phyloP scores from a whole-genome alignment of 2,113 vertebrate genomes.

The Pampusana beccarii region DNA sequence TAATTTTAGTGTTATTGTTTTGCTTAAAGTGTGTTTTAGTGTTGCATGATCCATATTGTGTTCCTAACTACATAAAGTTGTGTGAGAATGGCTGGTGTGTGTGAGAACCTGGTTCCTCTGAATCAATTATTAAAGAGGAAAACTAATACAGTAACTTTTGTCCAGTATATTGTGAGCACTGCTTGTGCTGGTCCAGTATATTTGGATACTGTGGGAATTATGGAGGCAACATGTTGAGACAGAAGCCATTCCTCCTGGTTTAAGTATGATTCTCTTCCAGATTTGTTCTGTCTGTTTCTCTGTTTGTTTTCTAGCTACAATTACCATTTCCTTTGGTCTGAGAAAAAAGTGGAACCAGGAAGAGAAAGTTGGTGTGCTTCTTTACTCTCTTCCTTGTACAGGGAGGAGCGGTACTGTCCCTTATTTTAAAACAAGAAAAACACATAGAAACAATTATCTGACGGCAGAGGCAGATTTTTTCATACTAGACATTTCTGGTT shows the following conservation, averaged over 20 bases:
- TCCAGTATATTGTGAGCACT: not conserved
- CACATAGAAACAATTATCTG: not conserved
- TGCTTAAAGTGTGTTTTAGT: not conserved
- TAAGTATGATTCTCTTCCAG: not conserved
- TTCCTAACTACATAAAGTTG: not conserved
- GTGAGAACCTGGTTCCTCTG: not conserved
- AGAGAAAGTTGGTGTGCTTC: not conserved
- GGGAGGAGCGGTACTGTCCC: not conserved
- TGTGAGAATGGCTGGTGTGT: not conserved
- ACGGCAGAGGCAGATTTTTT: not conserved
- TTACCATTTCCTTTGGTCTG: not conserved
- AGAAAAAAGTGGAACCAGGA: constrained; percentile 8
- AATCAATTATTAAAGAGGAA: not conserved
- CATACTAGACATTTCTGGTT: not conserved
- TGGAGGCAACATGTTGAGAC: not conserved
- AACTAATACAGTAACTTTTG: not conserved
- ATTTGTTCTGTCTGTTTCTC: not conserved
- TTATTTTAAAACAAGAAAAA: not conserved
- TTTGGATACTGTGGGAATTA: not conserved
- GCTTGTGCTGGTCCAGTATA: not conserved
- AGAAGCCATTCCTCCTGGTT: not conserved
- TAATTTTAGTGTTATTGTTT: not conserved
- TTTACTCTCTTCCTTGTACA: not conserved
- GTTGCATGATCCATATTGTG: not conserved
- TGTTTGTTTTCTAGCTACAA: not conserved